Conservation (phyloP, 2,113 vertebrate genomes). For the Columba janthina region DNA sequence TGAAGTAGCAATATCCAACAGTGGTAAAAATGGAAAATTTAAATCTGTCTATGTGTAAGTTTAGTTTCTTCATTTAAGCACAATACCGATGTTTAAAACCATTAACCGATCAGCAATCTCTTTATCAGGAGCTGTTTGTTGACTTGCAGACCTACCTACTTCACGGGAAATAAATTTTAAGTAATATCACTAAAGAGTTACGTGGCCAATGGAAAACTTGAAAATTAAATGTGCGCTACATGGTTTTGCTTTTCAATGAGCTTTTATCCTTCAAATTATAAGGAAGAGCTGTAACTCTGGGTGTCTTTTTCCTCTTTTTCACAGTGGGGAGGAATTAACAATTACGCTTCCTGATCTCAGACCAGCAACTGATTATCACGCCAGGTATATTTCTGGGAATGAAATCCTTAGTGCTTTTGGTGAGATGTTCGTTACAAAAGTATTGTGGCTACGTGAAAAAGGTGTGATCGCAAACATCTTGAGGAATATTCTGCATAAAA, state of each 20-base stretch:
- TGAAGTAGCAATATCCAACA: conserved; percentile 82
- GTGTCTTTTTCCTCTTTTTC: neutral
- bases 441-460: neutral
- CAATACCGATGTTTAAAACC: conserved; percentile 47
- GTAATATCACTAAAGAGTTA: conserved; percentile 38
- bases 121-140: conserved; percentile 57
- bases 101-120: conserved; percentile 25
- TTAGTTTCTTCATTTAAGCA: conserved; percentile 65
- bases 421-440: neutral
- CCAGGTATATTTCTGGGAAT: conserved; percentile 70
- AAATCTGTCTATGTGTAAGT: conserved; percentile 81
- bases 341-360: conserved; percentile 78
- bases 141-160: conserved; percentile 58
- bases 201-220: conserved; percentile 22
- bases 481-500: neutral
- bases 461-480: neutral
- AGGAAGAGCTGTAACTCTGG: conserved; percentile 6
- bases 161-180: conserved; percentile 51
- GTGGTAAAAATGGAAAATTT: conserved; percentile 81
- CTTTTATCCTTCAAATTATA: neutral
- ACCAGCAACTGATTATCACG: conserved; percentile 78
- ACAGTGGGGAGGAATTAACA: conserved; percentile 75
- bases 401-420: neutral
- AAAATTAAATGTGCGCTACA: conserved; percentile 42
- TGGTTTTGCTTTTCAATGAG: conserved; percentile 55